Conservation (phyloP, 1,140 invertebrate species). For the Oreohelix idahoensis region DNA sequence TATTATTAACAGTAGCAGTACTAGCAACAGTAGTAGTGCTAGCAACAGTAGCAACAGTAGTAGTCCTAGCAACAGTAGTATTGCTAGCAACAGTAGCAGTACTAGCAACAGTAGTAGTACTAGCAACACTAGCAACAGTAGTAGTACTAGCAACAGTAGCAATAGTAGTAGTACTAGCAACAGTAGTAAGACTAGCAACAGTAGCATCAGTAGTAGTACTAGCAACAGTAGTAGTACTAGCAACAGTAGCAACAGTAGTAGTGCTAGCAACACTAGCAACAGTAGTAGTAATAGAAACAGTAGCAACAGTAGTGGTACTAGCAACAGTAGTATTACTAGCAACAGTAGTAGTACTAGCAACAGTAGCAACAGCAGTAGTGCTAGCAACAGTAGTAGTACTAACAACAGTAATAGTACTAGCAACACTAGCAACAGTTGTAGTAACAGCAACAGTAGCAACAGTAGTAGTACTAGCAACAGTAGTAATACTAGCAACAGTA, state of each 20-base stretch:
- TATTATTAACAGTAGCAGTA: background rate
- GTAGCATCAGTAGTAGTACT: background rate
- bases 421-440: conserved; percentile 1
- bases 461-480: conserved; percentile 8
- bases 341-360: background rate
- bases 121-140: background rate
- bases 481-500: conserved; percentile 13
- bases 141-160: background rate
- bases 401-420: conserved; percentile 1
- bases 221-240: background rate
- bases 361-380: background rate
- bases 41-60: background rate
- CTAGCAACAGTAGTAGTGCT: background rate
- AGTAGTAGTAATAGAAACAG: background rate
- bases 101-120: background rate
- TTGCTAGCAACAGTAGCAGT: background rate
- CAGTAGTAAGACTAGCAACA: background rate
- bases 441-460: conserved; percentile 2
- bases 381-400: background rate
- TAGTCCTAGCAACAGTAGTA: background rate
- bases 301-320: background rate
- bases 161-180: background rate
- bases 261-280: background rate
- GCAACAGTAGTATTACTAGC: background rate
- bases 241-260: background rate